Percentiles rank a stretch among this genome's conserved stretches.
Evolutionary conservation across 37 sponge, comb jelly and placozoan genomes (phyloP).

Genomic region (Chondrilla cf. caribensis): DNA sequence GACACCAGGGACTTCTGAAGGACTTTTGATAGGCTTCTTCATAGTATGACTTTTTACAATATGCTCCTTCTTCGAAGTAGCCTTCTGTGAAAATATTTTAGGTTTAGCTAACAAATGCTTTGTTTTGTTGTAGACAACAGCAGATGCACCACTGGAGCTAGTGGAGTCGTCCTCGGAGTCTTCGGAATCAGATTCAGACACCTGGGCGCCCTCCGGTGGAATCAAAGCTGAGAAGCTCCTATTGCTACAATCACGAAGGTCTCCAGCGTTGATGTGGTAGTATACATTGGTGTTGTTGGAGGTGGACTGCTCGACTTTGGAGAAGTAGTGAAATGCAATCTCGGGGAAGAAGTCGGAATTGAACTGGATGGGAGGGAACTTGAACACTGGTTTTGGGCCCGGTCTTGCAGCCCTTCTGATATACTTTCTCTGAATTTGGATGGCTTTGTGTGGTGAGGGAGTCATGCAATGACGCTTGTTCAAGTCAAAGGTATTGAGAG

Average conservation of each 20-base stretch:
- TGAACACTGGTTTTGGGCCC: not conserved
- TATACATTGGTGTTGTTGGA: not conserved
- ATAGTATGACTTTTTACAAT: not conserved
- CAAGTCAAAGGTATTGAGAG: not conserved
- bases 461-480: not conserved
- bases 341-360: conserved; percentile 4
- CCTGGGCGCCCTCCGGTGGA: not conserved
- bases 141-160: not conserved
- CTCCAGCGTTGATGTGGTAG: not conserved
- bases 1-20: not conserved
- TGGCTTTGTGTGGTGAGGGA: not conserved
- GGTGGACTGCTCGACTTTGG: not conserved
- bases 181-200: not conserved
- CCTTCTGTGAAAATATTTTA: too few relatives aligned
- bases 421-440: not conserved
- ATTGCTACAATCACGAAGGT: not conserved
- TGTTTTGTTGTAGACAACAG: not conserved
- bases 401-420: not conserved
- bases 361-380: conserved; percentile 14
- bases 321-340: conserved; percentile 12
- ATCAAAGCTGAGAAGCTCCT: not conserved
- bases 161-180: not conserved
- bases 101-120: not conserved
- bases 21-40: not conserved
- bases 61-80: too few relatives aligned